Conservation (phyloP, 2,888 invertebrate genomes). For the Emmelina monodactyla region DNA sequence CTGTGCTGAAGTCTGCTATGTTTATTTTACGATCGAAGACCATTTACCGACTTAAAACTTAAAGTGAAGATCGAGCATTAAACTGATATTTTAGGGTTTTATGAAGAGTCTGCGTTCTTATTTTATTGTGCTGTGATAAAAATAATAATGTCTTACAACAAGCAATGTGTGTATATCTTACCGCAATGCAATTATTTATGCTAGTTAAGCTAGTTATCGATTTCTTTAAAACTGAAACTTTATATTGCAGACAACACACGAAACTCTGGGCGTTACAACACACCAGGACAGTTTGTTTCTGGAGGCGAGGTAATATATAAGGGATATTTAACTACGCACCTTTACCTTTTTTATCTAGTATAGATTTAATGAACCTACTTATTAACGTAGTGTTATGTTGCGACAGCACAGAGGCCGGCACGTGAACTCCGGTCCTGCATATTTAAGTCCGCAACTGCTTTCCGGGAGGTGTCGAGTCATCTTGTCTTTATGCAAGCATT, state of each 20-base stretch:
- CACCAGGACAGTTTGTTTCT: constrained; percentile 33
- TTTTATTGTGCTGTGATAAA: no score
- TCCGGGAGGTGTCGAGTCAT: constrained; percentile 34
- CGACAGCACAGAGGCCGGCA: constrained; percentile 30
- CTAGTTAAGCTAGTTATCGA: no score
- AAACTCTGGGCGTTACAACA: constrained; percentile 33
- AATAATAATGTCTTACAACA: no score
- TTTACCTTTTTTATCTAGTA: not conserved
- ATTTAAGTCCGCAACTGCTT: constrained; percentile 37
- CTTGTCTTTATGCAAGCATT: constrained; percentile 26
- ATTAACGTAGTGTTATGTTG: constrained; percentile 32
- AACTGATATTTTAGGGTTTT: no score
- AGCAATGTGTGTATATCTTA: no score
- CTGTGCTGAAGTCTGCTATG: no score
- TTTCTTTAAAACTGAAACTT: no score
- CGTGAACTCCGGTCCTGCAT: constrained; percentile 31
- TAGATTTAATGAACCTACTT: not conserved
- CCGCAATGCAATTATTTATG: no score
- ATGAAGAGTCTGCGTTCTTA: no score
- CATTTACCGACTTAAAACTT: no score
- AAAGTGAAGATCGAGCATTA: no score
- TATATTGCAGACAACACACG: constrained; percentile 27
- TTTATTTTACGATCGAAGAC: no score
- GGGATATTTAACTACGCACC: constrained; percentile 6
- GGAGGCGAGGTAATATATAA: constrained; percentile 28